These are phyloP conservation scores for Hesperophylax magnus DNA, from an alignment of 1,140 invertebrate genomes.

Conservation along the genomic window DNA sequence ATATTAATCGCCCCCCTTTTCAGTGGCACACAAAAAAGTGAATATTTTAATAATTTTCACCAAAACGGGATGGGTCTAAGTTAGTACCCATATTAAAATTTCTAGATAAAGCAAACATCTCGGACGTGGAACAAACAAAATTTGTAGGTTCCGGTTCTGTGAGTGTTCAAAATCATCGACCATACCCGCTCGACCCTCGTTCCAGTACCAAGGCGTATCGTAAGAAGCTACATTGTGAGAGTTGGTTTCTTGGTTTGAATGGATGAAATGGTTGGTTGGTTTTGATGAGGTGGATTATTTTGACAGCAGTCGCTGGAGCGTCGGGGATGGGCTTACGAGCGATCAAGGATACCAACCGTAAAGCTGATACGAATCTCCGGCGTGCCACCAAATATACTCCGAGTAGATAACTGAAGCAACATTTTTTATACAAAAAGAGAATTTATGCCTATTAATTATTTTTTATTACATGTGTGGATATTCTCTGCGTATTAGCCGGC, in stretches of 20 bases:
- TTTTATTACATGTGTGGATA: constrained; percentile 47
- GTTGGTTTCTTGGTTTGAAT: not conserved
- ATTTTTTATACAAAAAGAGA: constrained; percentile 42
- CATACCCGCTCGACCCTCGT: not conserved
- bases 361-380: constrained; percentile 38
- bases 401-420: constrained; percentile 36
- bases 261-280: not conserved
- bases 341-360: constrained; percentile 41
- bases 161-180: constrained; percentile 16
- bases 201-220: not conserved
- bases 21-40: constrained; percentile 4
- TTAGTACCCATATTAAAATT: constrained; percentile 4
- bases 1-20: not conserved
- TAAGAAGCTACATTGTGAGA: not conserved
- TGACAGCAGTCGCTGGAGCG: not conserved
- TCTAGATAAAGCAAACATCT: constrained; percentile 30
- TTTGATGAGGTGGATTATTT: not conserved
- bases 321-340: not conserved
- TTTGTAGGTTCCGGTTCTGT: constrained; percentile 36
- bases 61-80: constrained; percentile 14
- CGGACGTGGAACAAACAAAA: constrained; percentile 27
- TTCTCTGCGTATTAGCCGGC: constrained; percentile 35
- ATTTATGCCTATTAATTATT: constrained; percentile 50
- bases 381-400: constrained; percentile 31
- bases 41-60: constrained; percentile 31